phyloP scores from a whole-genome alignment of 2,888 invertebrate genomes.

The Mesorhabditis sp. region DNA sequence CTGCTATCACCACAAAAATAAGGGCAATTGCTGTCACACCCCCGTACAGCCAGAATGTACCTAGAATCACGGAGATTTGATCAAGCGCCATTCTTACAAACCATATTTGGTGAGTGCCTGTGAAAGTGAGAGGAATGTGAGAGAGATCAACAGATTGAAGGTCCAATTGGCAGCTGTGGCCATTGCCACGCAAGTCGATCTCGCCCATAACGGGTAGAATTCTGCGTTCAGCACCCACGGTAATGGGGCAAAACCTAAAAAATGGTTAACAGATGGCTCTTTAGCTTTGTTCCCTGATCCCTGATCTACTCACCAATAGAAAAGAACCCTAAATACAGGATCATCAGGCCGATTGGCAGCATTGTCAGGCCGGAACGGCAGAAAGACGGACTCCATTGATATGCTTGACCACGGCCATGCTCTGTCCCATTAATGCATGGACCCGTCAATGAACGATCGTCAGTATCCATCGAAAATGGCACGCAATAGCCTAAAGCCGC shows the following conservation, averaged over 20 bases:
- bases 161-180: constrained; percentile 60
- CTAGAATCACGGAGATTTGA: constrained; percentile 47
- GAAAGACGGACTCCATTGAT: constrained; percentile 28
- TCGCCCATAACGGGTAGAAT: constrained; percentile 64
- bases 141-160: constrained; percentile 62
- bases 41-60: constrained; percentile 64
- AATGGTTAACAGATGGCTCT: not conserved
- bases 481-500: constrained; percentile 17
- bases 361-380: constrained; percentile 57
- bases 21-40: constrained; percentile 61
- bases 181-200: constrained; percentile 56
- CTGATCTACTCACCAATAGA: constrained; percentile 18
- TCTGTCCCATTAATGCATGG: constrained; percentile 18
- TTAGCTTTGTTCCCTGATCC: not conserved
- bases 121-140: constrained; percentile 60
- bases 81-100: constrained; percentile 11
- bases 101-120: constrained; percentile 43
- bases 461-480: constrained; percentile 9
- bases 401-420: not conserved
- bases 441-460: constrained; percentile 11
- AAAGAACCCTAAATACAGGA: constrained; percentile 35
- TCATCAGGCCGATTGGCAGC: constrained; percentile 46
- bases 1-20: constrained; percentile 59
- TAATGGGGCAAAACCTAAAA: constrained; percentile 64
- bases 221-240: constrained; percentile 66